These are phyloP conservation scores for Hipposideros armiger DNA, from an alignment of 2,113 vertebrate genomes.

Conservation along the genomic window DNA sequence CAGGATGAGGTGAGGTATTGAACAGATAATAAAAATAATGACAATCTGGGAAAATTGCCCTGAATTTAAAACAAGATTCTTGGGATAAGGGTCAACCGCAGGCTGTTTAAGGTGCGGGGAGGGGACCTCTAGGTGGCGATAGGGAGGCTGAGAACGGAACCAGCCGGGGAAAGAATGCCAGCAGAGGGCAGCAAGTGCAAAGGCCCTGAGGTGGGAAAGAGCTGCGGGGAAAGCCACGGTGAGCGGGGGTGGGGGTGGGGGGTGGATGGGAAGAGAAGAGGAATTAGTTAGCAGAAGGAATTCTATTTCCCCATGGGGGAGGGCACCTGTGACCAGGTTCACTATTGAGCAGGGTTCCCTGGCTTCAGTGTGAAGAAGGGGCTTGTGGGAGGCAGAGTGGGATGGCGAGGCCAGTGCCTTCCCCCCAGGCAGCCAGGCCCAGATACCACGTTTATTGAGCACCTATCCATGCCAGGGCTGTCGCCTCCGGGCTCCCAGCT, in stretches of 20 bases:
- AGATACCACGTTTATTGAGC: background rate
- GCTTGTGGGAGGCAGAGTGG: background rate
- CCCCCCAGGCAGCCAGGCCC: background rate
- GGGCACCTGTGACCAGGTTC: background rate
- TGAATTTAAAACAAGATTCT: background rate
- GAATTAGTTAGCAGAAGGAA: background rate
- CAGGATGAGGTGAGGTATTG: background rate
- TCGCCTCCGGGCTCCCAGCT: background rate
- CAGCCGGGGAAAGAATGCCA: background rate
- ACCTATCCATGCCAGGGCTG: rapidly evolving
- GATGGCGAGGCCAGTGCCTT: no score
- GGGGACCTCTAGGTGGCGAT: background rate
- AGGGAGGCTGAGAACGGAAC: background rate
- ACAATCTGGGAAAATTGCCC: background rate
- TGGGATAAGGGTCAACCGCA: background rate
- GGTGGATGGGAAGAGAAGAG: background rate
- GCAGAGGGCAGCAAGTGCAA: background rate
- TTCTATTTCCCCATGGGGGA: background rate
- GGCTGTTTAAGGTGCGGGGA: background rate
- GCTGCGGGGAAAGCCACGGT: rapidly evolving
- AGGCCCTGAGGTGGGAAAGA: background rate
- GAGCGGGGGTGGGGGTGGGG: background rate
- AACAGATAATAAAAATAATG: background rate
- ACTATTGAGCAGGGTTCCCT: background rate
- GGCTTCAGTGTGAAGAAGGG: background rate